These are phyloP conservation scores for Anoplius nigerrimus DNA, from an alignment of 2,888 invertebrate species.

Conservation along the genomic window DNA sequence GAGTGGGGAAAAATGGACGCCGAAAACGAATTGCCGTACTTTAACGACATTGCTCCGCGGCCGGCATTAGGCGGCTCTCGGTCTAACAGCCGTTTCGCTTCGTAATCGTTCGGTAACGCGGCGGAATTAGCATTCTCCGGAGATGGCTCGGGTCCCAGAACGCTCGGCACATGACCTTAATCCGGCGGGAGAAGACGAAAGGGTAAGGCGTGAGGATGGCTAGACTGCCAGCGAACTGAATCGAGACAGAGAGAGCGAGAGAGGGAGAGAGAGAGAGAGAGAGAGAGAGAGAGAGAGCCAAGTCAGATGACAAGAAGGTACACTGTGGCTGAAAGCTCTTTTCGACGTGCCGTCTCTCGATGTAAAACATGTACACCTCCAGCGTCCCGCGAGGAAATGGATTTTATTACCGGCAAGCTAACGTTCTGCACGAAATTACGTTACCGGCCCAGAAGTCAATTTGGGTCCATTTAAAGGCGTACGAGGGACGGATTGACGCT, in stretches of 20 bases:
- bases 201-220: neutral
- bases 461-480: no score
- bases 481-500: no score
- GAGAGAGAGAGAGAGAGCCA: neutral
- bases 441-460: conserved; percentile 33
- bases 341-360: conserved; percentile 16
- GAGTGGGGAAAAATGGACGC: no score
- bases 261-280: conserved; percentile 14
- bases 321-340: neutral
- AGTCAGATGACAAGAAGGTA: conserved; percentile 6
- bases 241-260: conserved; percentile 17
- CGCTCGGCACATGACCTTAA: conserved; percentile 51
- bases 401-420: conserved; percentile 61
- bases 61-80: no score
- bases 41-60: no score
- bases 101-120: conserved; percentile 54
- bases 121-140: conserved; percentile 51
- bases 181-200: conserved; percentile 25
- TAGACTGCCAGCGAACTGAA: neutral
- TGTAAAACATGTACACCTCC: conserved; percentile 59
- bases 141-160: conserved; percentile 43
- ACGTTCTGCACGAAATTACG: conserved; percentile 55
- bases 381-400: conserved; percentile 59
- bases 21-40: no score
- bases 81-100: conserved; percentile 17